Conservation (phyloP, 2,113 vertebrate genomes). For the Falco punctatus region DNA sequence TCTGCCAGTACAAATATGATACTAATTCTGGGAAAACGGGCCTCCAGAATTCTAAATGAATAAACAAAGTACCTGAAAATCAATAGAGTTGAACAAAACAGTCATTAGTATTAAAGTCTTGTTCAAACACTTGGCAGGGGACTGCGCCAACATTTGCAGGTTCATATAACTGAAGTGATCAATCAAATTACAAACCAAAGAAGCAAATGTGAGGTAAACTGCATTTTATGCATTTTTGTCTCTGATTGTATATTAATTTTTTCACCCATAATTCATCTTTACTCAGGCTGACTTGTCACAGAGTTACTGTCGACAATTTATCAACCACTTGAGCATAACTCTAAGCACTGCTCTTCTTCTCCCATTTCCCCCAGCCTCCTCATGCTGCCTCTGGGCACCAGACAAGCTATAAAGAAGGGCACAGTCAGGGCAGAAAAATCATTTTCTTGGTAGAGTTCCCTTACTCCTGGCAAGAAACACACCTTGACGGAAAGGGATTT, state of each 20-base stretch:
- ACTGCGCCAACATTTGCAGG: constrained; percentile 35
- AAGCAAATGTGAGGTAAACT: constrained; percentile 40
- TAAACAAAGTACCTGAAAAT: constrained; percentile 48
- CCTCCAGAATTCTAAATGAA: constrained; percentile 21
- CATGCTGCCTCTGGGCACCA: not conserved
- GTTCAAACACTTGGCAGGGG: constrained; percentile 38
- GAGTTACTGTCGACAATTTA: constrained; percentile 21
- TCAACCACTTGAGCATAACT: constrained; percentile 36
- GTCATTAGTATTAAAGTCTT: constrained; percentile 56
- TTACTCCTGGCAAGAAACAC: not conserved
- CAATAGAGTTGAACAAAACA: constrained; percentile 41
- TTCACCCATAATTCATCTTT: constrained; percentile 32
- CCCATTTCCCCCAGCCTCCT: not conserved
- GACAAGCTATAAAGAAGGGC: not conserved
- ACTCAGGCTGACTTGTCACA: constrained; percentile 28
- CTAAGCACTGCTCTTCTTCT: not conserved
- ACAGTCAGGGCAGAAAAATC: not conserved
- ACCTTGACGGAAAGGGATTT: not conserved
- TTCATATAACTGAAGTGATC: constrained; percentile 38
- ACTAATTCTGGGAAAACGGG: constrained; percentile 24
- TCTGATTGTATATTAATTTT: constrained; percentile 22
- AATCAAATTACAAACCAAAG: constrained; percentile 57
- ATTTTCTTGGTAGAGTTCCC: not conserved
- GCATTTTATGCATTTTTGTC: constrained; percentile 33
- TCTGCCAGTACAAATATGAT: not conserved